Base-by-base conservation (phyloP, 2,113 vertebrate species). In the Centropristis striata region DNA sequence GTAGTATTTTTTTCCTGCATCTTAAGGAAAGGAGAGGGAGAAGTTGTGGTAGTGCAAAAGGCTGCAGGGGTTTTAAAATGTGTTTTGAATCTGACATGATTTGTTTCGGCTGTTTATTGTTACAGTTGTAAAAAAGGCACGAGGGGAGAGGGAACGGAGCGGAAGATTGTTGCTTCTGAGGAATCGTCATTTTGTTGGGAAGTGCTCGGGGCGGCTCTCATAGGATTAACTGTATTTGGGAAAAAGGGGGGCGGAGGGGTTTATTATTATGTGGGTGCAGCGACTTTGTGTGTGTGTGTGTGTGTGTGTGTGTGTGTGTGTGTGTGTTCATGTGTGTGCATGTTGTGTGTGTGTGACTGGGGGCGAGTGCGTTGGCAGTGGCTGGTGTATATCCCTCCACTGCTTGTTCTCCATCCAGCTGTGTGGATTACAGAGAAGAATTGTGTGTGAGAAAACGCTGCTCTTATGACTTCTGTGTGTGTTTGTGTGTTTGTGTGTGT, bases 151-250 rank as follows among this genome's bases (percentile, higher is more conserved):
- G 63, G 61, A 28, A 59, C 1, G 70, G 12, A 72, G 46, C 25
- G 1, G 36, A 57, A 64, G 65, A 87, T 83, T 80, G 71, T 75
- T 71, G 67, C 71, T 88, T 59, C 63, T 74, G 49, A 86, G 75
- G 54, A 90, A 81, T 81, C 9, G n/a, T 78, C 79, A 57, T 65
- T 64, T 78, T 66, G 54, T 75, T 67, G 75, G 68, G 71, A 80
- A 86, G 67, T 42, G 83, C 86, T 91, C 4, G 8, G 69, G 73
- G 87, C 75, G 46, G 69, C 65, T 85, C 77, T 88, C 86, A 85
- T 78, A 69, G 77, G 89, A 92, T 93, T 91, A 89, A 75, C 75
- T 81, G 75, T 50, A 87, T 85, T 86, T 86, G 75, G 83, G 71
- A 37, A 68, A 61, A 78, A 76, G 27, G 51, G 28, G 64, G 50